A percentile compares a stretch with the other conserved stretches of the same genome.
Evolutionary conservation across 1,140 invertebrate species (phyloP).

Genomic region (Drosophila erecta): DNA sequence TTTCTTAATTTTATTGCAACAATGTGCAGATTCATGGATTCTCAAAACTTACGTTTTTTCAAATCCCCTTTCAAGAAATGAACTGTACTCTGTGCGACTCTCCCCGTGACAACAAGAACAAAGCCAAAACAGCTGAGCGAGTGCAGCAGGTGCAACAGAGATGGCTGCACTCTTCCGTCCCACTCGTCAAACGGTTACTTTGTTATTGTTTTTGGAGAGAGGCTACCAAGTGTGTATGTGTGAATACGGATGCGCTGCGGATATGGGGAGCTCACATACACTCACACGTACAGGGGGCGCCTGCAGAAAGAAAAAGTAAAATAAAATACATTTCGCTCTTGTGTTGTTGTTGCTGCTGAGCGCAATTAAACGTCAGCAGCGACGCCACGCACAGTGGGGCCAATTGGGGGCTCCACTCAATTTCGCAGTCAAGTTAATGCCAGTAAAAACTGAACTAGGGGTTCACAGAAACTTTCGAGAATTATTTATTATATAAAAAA

Average conservation of each 20-base stretch:
- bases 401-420: neutral
- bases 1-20: no score
- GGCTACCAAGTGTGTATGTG: conserved; percentile 37
- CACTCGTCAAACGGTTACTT: conserved; percentile 24
- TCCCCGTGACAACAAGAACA: conserved; percentile 31
- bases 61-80: conserved; percentile 13
- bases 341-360: conserved; percentile 54
- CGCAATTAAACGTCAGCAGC: conserved; percentile 73
- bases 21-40: neutral
- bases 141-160: conserved; percentile 22
- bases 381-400: conserved; percentile 28
- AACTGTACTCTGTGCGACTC: conserved; percentile 28
- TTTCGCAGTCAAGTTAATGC: neutral
- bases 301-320: conserved; percentile 63
- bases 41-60: neutral
- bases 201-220: conserved; percentile 45
- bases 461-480: no score
- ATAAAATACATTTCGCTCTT: conserved; percentile 55
- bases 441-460: no score
- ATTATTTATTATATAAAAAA: no score
- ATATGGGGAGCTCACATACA: conserved; percentile 29
- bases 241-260: conserved; percentile 19
- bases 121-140: conserved; percentile 40
- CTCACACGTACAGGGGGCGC: conserved; percentile 25
- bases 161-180: conserved; percentile 13